Base-by-base conservation (phyloP, 2,113 vertebrate species). In the Apaloderma vittatum region DNA sequence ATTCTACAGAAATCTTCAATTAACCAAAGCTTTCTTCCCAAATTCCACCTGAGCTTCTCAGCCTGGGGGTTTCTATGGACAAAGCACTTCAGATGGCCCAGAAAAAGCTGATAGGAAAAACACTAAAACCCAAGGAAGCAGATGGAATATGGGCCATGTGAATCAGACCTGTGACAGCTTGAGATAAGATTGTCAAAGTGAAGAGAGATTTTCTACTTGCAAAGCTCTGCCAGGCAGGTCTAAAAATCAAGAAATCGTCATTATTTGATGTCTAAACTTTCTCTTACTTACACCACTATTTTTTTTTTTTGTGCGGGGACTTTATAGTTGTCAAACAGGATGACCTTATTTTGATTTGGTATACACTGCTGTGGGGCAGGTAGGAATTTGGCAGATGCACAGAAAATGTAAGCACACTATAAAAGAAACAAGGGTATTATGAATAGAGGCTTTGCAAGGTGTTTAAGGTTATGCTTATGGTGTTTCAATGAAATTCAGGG, bases 181-280 rank as follows among this genome's bases (percentile, higher is more conserved):
- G 83, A 81, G 51, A 22, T 58, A 73, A 58, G 37, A 62, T 43
- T 81, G 65, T 43, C 46, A 74, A 86, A 95, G 3, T 19, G 51
- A 92, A 80, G 8, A 46, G 58, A 92, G 45, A 81, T 86, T 71
- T 93, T 94, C 65, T 95, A 55, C 57, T 88, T 90, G 22, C 74
- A 88, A 68, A 85, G 15, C 32, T 68, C 65, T 71, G 20, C 81
- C 90, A 90, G 9, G 12, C 67, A 81, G 21, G 6, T 19, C 19
- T 62, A 8, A 67, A 91, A 81, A 51, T 81, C 43, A 63, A 48
- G 45, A 89, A 92, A 77, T 48, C 9, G 37, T 45, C 26, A 57
- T 77, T 71, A 78, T 84, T 71, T 91, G 59, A 67, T 81, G 30
- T 52, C 29, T 91, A 59, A 89, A 78, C 7, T 67, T 91, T 62